Evolutionary conservation across 2,797 vertebrate genomes (phyloP), one percentile per base, ranked within the genome.

Genomic region (Brachyrhaphis roseni): DNA sequence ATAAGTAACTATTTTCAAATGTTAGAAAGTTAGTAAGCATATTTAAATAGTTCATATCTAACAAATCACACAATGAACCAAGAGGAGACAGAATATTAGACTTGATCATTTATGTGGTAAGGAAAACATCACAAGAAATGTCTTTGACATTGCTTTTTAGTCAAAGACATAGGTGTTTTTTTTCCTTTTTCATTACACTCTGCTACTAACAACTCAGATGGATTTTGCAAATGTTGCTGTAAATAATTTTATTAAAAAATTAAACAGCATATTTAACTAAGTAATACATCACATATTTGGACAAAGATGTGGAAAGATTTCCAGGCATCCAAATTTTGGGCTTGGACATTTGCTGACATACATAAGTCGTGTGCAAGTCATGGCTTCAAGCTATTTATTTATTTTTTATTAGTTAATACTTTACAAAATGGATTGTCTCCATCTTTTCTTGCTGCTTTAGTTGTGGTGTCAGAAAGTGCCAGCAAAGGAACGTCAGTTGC

Each of bases 401-500:
- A 49, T 20, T 43, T 43, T 43, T 1, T 43, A 49, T 20, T 49
- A 49, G 6, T 23, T 20, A 20, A 20, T 49, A 49, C 47, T 45
- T 23, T 10, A 26, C 10, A 53, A 26, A 53, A 53, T 23, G 1
- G 18, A 26, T 13, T n/a, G 4, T n/a, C 12, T 45, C 12, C 12
- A 45, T 45, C 39, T 71, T 11, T 28, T 28, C 41, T 28, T 70
- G 12, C 39, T 43, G 26, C 26, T 46, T 70, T 78, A 99, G 98
- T 98, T 81, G 95, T 98, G 87, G 95, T 99, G 71, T 95, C 97
- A 0, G 98, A 99, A 87, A 88, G 85, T n/a, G 92, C 97, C 70
- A 89, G 90, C 2, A 84, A 87, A 78, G 93, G 84, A 55, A 95
- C 96, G 64, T 92, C 95, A 26, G 97, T 99, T 64, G 98, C 96